Base-by-base conservation (phyloP, 2,113 vertebrate species). In the Cololabis saira region DNA sequence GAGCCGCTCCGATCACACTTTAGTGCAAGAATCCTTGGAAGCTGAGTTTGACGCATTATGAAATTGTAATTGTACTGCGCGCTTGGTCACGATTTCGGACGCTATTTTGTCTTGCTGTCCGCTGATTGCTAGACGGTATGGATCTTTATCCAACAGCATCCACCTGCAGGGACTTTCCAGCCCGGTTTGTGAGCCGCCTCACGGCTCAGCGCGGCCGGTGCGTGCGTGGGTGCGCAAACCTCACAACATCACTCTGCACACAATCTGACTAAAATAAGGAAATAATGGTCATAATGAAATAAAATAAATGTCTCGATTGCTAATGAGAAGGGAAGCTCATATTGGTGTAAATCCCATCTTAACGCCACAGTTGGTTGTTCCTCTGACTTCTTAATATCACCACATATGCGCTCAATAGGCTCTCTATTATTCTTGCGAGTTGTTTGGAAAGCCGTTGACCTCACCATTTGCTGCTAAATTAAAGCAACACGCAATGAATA, bases 181-280 rank as follows among this genome's bases (percentile, higher is more conserved):
- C 45, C 74, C 67, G 64, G 49, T 70, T 24, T 72, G 43, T 68
- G 66, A 41, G 68, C 86, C 56, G 62, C 70, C 67, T 72, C 80
- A 63, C 56, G 40, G 76, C 67, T 27, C 5, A 13, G 63, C 5
- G 24, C 24, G 50, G 68, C 33, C 65, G 48, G 68, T 88, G 87
- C 80, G 76, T 82, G 78, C 78, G 80, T 80, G 86, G 83, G 86
- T 68, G 76, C 78, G 74, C 45, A 72, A 69, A 76, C 75, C 72
- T 71, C 48, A 15, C 62, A 59, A 71, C 47, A 16, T 58, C 66
- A 47, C 33, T 48, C 58, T 56, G 70, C 58, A 55, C 62, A 42
- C 53, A 5, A 67, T 55, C 44, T 33, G 3, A 67, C 40, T 64
- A 24, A 18, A 11, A 5, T 0, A 24, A 27, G 24, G 5, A 27